These are phyloP conservation scores for Epicauta chinensis DNA, from an alignment of 1,140 invertebrate species.

Conservation along the genomic window DNA sequence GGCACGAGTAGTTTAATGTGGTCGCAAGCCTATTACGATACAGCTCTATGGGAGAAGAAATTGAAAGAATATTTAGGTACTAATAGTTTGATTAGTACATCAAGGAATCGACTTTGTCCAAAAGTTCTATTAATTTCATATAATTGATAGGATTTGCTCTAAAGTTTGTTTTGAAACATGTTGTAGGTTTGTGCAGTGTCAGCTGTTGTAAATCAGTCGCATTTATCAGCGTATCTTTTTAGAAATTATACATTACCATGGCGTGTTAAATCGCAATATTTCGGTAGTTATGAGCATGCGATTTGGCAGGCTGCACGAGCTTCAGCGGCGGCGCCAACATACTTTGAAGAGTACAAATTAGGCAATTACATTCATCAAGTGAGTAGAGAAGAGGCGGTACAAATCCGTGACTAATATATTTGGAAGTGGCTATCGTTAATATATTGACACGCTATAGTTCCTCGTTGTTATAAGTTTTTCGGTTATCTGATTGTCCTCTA, in stretches of 20 bases:
- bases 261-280: constrained; percentile 67
- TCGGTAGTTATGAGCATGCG: constrained; percentile 63
- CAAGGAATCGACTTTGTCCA: constrained; percentile 51
- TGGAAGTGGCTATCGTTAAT: too few species aligned
- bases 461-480: too few species aligned
- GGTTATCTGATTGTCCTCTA: too few species aligned
- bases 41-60: constrained; percentile 75
- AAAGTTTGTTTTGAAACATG: neutral
- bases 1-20: constrained; percentile 75
- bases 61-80: constrained; percentile 69
- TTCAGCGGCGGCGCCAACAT: constrained; percentile 89
- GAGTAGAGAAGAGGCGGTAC: too few species aligned
- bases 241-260: constrained; percentile 80
- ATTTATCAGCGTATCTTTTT: constrained; percentile 81
- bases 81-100: constrained; percentile 59
- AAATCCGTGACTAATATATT: too few species aligned
- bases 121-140: constrained; percentile 49
- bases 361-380: constrained; percentile 76
- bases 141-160: constrained; percentile 1
- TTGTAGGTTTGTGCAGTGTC: constrained; percentile 68
- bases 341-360: constrained; percentile 81
- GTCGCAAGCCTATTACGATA: constrained; percentile 87
- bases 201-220: constrained; percentile 70
- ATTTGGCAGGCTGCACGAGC: constrained; percentile 90
- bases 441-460: too few species aligned